Conservation (phyloP, 2,888 invertebrate genomes). For the Hirtodrosophila histrioides region DNA sequence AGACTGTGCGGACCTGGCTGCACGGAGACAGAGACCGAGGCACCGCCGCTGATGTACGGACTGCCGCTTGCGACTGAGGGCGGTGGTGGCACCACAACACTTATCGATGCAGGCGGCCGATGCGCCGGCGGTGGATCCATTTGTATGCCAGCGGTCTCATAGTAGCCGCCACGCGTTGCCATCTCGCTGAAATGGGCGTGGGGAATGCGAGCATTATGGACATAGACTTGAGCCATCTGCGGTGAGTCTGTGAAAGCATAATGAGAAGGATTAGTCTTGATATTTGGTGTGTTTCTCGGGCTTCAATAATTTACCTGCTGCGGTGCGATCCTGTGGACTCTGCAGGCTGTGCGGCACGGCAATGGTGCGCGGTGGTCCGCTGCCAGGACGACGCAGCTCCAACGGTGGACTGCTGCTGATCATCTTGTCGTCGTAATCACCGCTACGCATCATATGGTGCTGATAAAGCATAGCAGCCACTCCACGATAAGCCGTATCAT, state of each 20-base stretch:
- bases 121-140: constrained; percentile 87
- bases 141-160: constrained; percentile 85
- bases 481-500: constrained; percentile 85
- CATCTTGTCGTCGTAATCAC: constrained; percentile 84
- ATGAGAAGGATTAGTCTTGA: not conserved
- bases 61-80: constrained; percentile 62
- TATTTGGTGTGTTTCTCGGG: not conserved
- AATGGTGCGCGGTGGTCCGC: constrained; percentile 86
- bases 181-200: constrained; percentile 84
- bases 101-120: constrained; percentile 82
- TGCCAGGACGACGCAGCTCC: constrained; percentile 88
- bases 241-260: constrained; percentile 86
- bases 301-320: constrained; percentile 85
- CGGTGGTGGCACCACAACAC: constrained; percentile 83
- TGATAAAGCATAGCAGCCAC: constrained; percentile 83
- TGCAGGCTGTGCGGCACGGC: constrained; percentile 89
- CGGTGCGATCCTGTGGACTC: constrained; percentile 88
- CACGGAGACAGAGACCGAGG: constrained; percentile 53
- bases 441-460: constrained; percentile 84
- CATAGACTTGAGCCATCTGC: constrained; percentile 89
- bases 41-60: constrained; percentile 70
- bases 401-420: constrained; percentile 90
- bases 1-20: constrained; percentile 63
- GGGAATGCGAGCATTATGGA: constrained; percentile 85
- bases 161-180: constrained; percentile 84